Evolutionary conservation across 1,140 invertebrate genomes (phyloP).

Genomic region (Elymnias hypermnestra): DNA sequence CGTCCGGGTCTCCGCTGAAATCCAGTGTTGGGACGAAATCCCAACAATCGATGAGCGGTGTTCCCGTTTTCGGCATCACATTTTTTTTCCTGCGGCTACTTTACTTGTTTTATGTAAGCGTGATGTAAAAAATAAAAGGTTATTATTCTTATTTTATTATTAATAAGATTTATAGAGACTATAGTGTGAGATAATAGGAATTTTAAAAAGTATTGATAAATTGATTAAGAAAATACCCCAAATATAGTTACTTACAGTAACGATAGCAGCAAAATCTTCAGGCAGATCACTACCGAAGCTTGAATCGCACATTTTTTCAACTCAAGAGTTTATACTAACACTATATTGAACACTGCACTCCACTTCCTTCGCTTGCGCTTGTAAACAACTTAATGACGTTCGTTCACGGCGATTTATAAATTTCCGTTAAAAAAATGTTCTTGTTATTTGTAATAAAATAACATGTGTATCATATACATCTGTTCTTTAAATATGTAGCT

Average conservation of each 20-base stretch:
- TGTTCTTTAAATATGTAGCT: too few relatives aligned
- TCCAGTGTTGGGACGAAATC: too few relatives aligned
- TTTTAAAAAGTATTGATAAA: background rate
- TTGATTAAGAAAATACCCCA: too few relatives aligned
- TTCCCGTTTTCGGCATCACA: too few relatives aligned
- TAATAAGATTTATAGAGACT: background rate
- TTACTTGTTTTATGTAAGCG: too few relatives aligned
- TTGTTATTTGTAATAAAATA: too few relatives aligned
- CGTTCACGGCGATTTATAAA: background rate
- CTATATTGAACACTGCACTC: conserved; percentile 4
- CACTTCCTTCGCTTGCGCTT: background rate
- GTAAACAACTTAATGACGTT: conserved; percentile 9
- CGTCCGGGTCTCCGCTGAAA: too few relatives aligned
- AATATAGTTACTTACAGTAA: conserved; percentile 14
- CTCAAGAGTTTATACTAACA: background rate
- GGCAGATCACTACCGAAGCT: conserved; percentile 9
- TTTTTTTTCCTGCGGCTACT: too few relatives aligned
- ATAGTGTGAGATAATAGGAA: background rate
- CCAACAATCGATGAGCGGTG: too few relatives aligned
- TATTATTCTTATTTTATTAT: too few relatives aligned
- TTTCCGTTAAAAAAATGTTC: conserved; percentile 1
- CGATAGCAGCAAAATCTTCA: conserved; percentile 12
- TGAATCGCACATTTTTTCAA: conserved; percentile 12
- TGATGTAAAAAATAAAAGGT: too few relatives aligned
- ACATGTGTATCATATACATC: too few relatives aligned